Evolutionary conservation across 2,113 vertebrate species (phyloP).

Genomic region (Taurulus bubalis): DNA sequence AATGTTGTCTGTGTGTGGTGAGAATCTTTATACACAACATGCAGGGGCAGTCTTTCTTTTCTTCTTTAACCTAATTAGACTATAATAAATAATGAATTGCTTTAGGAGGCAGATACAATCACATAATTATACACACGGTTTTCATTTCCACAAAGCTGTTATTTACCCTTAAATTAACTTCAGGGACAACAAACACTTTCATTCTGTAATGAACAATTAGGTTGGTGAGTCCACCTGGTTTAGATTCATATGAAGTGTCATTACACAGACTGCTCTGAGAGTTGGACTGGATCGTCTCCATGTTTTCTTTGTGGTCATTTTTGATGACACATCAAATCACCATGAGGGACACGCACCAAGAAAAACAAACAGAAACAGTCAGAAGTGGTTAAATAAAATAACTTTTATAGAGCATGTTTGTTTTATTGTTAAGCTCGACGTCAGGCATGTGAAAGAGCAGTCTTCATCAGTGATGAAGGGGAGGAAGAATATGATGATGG

Average conservation of each 20-base stretch:
- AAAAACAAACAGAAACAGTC: not conserved
- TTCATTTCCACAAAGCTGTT: not conserved
- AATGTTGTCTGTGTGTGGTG: not conserved
- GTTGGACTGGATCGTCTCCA: no score
- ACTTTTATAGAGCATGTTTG: not conserved
- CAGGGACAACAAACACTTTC: not conserved
- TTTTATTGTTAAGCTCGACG: not conserved
- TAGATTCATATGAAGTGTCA: not conserved
- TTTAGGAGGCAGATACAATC: not conserved
- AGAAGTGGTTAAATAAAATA: not conserved
- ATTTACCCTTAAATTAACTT: not conserved
- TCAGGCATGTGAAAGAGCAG: not conserved
- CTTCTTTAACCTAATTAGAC: not conserved
- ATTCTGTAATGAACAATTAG: no score
- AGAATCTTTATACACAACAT: no score
- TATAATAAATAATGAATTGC: not conserved
- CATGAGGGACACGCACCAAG: not conserved
- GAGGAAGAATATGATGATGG: constrained; percentile 9
- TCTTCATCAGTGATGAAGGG: not conserved
- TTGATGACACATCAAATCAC: not conserved
- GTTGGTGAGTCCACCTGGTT: no score
- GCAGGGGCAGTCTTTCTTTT: not conserved
- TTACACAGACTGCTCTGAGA: no score
- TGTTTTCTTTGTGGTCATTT: no score
- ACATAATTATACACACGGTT: not conserved